Percentiles rank a stretch among this genome's conserved stretches.
Evolutionary conservation across 2,113 vertebrate genomes (phyloP).

Genomic region (Semnornis frantzii): DNA sequence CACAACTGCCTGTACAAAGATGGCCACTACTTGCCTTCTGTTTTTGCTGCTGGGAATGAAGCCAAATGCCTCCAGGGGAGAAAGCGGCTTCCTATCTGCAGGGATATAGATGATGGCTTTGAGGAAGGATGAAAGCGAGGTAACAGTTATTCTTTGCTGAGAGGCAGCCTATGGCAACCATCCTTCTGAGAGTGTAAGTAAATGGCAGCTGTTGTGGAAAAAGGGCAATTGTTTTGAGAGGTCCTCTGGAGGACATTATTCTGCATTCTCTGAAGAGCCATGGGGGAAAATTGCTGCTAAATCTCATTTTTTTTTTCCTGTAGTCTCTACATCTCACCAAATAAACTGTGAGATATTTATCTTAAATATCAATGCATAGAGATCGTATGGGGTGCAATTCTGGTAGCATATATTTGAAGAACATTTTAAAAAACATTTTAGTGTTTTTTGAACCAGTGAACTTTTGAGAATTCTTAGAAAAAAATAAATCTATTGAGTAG

Average conservation of each 20-base stretch:
- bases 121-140: slow-evolving; percentile 34
- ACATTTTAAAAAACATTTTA: background rate
- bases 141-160: slow-evolving; percentile 45
- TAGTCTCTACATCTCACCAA: background rate
- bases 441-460: background rate
- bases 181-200: slow-evolving; percentile 18
- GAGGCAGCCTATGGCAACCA: slow-evolving; percentile 27
- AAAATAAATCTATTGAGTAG: background rate
- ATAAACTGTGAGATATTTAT: background rate
- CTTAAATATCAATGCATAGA: background rate
- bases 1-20: slow-evolving; percentile 10
- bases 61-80: slow-evolving; percentile 41
- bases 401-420: background rate
- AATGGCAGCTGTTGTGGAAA: slow-evolving; percentile 52
- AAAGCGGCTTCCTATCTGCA: slow-evolving; percentile 27
- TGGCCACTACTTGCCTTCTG: slow-evolving; percentile 46
- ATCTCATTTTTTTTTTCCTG: background rate
- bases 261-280: background rate
- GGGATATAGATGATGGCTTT: slow-evolving; percentile 30
- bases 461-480: background rate
- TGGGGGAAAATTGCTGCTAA: background rate
- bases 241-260: slow-evolving; percentile 28
- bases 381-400: background rate
- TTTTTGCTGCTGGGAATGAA: slow-evolving; percentile 30
- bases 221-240: slow-evolving; percentile 24